phyloP scores from a whole-genome alignment of 92 coral and sea anemone genomes.

The Parazoanthus swiftii region DNA sequence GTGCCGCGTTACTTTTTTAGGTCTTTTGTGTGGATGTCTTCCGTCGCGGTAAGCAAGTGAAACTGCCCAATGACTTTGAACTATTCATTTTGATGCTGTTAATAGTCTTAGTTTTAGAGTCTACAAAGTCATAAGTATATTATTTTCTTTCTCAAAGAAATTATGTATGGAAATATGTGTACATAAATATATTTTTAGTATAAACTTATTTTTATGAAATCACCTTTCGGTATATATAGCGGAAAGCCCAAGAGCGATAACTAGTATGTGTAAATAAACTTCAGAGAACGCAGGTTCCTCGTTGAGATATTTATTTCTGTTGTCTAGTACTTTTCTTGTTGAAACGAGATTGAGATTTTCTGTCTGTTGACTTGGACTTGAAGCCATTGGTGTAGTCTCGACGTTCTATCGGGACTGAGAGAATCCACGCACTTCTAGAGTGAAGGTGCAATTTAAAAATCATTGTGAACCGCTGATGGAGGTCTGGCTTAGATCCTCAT shows the following conservation, averaged over 20 bases:
- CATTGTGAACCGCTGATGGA: too few species aligned
- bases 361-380: too few species aligned
- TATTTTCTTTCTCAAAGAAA: slow-evolving; percentile 29
- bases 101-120: neutral
- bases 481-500: too few species aligned
- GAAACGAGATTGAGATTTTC: too few species aligned
- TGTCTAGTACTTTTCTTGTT: neutral
- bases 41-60: neutral
- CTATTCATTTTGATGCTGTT: neutral
- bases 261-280: slow-evolving; percentile 38
- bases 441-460: too few species aligned
- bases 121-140: slow-evolving; percentile 6
- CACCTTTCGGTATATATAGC: slow-evolving; percentile 8
- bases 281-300: slow-evolving; percentile 11
- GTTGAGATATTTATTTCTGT: neutral
- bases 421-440: too few species aligned
- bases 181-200: slow-evolving; percentile 44
- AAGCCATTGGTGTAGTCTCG: too few species aligned
- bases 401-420: too few species aligned
- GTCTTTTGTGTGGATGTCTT: too few species aligned
- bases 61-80: neutral
- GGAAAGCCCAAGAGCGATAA: slow-evolving; percentile 24
- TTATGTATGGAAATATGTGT: slow-evolving; percentile 28
- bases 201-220: slow-evolving; percentile 29
- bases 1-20: too few species aligned